These are phyloP conservation scores for Haemorhous mexicanus DNA, from an alignment of 2,113 vertebrate genomes.

Conservation along the genomic window DNA sequence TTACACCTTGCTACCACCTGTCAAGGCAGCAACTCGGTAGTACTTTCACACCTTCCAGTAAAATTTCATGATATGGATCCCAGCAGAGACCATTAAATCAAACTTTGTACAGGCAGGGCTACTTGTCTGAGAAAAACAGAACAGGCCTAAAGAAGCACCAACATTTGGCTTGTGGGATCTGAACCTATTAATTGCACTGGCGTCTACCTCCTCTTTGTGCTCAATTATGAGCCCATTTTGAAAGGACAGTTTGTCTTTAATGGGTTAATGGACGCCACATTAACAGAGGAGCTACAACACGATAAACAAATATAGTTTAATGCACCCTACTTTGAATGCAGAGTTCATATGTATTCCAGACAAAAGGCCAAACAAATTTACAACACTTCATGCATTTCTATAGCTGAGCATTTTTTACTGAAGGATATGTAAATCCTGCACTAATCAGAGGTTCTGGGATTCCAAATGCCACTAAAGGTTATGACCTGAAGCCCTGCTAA, in stretches of 20 bases:
- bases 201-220: not conserved
- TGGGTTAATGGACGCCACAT: conserved; percentile 68
- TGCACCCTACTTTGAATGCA: conserved; percentile 70
- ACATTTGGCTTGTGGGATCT: not conserved
- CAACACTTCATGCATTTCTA: conserved; percentile 86
- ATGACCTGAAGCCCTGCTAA: conserved; percentile 89
- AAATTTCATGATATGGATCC: conserved; percentile 37
- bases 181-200: conserved; percentile 58
- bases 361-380: conserved; percentile 94
- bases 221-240: conserved; percentile 41
- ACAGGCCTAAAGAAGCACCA: conserved; percentile 34
- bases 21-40: not conserved
- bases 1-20: conserved; percentile 31
- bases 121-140: conserved; percentile 31
- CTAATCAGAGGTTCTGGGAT: conserved; percentile 94
- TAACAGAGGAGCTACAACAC: conserved; percentile 53
- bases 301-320: conserved; percentile 65
- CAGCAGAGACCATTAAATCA: conserved; percentile 51
- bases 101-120: not conserved
- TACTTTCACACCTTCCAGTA: conserved; percentile 50
- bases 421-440: conserved; percentile 93
- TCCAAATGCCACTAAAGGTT: conserved; percentile 92
- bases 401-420: conserved; percentile 80
- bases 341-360: conserved; percentile 78
- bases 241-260: conserved; percentile 39